These are phyloP conservation scores for Sarcoramphus papa DNA, from an alignment of 2,797 vertebrate genomes.

Conservation along the genomic window DNA sequence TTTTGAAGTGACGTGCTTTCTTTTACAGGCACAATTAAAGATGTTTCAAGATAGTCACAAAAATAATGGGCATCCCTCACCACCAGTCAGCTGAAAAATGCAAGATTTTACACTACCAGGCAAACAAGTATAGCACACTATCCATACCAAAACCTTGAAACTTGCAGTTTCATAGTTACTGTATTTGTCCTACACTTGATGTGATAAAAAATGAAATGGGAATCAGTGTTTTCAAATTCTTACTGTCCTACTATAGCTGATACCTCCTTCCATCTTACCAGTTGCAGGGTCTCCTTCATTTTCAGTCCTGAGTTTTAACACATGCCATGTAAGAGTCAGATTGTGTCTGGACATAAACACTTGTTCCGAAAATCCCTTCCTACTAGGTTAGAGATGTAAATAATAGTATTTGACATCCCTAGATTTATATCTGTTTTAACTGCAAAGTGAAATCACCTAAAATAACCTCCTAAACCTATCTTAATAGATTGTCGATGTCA, in stretches of 20 bases:
- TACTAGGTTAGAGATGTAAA: neutral
- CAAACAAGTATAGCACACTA: neutral
- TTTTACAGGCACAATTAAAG: neutral
- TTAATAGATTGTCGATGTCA: conserved; percentile 20
- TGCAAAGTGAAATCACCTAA: neutral
- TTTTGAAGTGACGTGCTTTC: neutral
- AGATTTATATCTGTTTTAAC: neutral
- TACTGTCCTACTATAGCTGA: neutral
- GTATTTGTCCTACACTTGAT: accelerated
- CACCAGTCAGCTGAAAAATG: neutral
- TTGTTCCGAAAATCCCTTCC: neutral
- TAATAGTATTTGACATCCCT: neutral
- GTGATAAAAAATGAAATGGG: neutral
- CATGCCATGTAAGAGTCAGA: neutral
- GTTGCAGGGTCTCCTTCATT: neutral
- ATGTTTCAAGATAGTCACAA: neutral
- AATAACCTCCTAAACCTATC: neutral
- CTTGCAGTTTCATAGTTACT: neutral
- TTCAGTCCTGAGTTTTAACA: neutral
- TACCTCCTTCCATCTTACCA: neutral
- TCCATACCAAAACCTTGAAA: neutral
- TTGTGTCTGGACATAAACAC: neutral
- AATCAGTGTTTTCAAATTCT: neutral
- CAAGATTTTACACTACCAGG: neutral
- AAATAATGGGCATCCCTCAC: neutral